Evolutionary conservation across 2,797 vertebrate species (phyloP), one percentile per base, ranked within the genome.

Genomic region (Saguinus oedipus): DNA sequence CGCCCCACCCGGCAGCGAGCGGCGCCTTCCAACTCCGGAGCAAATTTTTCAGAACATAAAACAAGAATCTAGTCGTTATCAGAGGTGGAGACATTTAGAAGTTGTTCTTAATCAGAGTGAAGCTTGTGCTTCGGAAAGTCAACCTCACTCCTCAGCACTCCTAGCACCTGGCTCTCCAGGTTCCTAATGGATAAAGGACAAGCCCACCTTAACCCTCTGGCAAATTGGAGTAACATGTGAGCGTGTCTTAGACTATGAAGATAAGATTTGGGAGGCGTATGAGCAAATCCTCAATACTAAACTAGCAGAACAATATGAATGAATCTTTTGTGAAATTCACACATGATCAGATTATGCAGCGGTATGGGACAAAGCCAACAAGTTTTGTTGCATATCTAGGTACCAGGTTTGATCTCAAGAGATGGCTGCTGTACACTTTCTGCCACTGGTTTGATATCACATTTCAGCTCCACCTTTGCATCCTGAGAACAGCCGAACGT

Each of bases 41-140:
- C 99, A 99, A 98, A 99, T 99, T 98, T 99, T 99, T 98, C 99
- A 99, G 98, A 99, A 99, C 98, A 99, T 99, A 96, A 99, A 99
- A 97, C 99, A 99, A 98, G 99, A 99, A 99, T 99, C 99, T 98
- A 99, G 98, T 98, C 99, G 99, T 93, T 99, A 99, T 98, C 99
- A 99, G 98, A 99, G 99, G 98, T 98, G 99, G 98, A 99, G 99
- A 98, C 99, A 99, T 98, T 98, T 99, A 98, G 99, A 99, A 98
- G 99, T 99, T 75, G 98, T 99, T 97, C 99, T 99, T 98, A 99
- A 98, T 99, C 99, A 99, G 98, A 99, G 98, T 15, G 99, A 99
- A 98, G 93, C 97, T 89, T 98, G 99, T 68, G 98, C 98, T 98
- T 98, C 99, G 92, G 99, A 99, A 80, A 98, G 98, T 88, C 98